These are phyloP conservation scores for Oikopleura albicans DNA, from an alignment of 23 tunicate genomes.

Conservation along the genomic window DNA sequence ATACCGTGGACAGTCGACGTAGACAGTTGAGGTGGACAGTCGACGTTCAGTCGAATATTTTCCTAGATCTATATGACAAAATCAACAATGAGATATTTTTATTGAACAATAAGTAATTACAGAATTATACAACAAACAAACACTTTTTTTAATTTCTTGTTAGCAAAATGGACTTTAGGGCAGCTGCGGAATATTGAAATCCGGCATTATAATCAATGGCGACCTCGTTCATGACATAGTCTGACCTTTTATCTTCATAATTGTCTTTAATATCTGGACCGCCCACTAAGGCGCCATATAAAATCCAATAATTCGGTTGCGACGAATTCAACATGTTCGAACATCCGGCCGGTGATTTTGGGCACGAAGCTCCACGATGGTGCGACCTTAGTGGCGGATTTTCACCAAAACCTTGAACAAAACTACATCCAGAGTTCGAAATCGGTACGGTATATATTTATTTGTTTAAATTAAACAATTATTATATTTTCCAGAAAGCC, in stretches of 20 bases:
- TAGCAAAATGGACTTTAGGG: neutral
- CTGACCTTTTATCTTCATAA: slow-evolving; percentile 21
- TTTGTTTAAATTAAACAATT: too few species aligned
- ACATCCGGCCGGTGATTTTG: neutral
- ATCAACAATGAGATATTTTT: too few species aligned
- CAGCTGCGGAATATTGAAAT: slow-evolving; percentile 27
- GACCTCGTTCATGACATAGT: slow-evolving; percentile 20
- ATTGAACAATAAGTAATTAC: too few species aligned
- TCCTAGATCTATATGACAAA: too few species aligned
- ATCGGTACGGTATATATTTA: too few species aligned
- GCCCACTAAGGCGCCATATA: slow-evolving; percentile 32
- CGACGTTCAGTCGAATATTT: too few species aligned
- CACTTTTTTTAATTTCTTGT: neutral
- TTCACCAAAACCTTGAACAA: neutral
- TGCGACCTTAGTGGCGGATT: slow-evolving; percentile 7
- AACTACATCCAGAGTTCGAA: neutral
- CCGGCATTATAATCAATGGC: slow-evolving; percentile 26
- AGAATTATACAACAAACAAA: too few species aligned
- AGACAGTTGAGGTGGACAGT: too few species aligned
- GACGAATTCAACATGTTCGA: neutral
- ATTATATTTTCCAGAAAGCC: too few species aligned
- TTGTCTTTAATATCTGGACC: slow-evolving; percentile 22
- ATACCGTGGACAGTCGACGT: too few species aligned
- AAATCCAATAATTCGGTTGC: slow-evolving; percentile 23
- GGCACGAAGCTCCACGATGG: neutral